These are phyloP conservation scores for Trinorchestia longiramus DNA, from an alignment of 1,140 invertebrate species.

Conservation along the genomic window DNA sequence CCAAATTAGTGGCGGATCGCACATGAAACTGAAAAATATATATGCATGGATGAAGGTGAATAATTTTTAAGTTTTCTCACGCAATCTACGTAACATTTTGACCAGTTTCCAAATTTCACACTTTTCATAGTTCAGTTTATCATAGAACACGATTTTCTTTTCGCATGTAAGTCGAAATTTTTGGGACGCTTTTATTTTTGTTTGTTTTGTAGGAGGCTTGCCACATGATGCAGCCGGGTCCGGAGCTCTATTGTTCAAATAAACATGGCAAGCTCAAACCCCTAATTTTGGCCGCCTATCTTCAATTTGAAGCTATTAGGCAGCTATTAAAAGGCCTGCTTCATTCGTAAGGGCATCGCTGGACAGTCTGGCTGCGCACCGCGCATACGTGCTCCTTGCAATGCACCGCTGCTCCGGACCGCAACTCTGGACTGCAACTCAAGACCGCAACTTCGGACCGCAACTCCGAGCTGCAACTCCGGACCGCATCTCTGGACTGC, in stretches of 20 bases:
- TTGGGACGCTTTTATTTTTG: conserved; percentile 11
- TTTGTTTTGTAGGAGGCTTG: background rate
- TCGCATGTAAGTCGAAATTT: background rate
- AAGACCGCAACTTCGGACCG: too few species aligned
- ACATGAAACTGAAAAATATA: background rate
- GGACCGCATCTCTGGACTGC: too few species aligned
- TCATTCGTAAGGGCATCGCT: background rate
- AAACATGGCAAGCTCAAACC: conserved; percentile 10
- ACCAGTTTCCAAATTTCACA: background rate
- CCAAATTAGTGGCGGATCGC: background rate
- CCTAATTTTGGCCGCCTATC: conserved; percentile 10
- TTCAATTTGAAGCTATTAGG: conserved; percentile 52
- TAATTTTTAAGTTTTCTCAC: background rate
- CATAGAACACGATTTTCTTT: background rate
- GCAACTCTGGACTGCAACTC: too few species aligned
- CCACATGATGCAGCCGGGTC: background rate
- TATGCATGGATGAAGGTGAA: background rate
- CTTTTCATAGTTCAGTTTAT: background rate
- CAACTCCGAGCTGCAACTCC: too few species aligned
- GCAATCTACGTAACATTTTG: background rate
- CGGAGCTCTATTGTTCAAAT: conserved; percentile 41
- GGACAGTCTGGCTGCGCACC: background rate
- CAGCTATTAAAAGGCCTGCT: conserved; percentile 2
- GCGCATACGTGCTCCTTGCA: background rate
- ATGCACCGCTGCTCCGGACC: background rate